Base-by-base conservation (phyloP, 1,140 invertebrate genomes). In the Mylabris phalerata region DNA sequence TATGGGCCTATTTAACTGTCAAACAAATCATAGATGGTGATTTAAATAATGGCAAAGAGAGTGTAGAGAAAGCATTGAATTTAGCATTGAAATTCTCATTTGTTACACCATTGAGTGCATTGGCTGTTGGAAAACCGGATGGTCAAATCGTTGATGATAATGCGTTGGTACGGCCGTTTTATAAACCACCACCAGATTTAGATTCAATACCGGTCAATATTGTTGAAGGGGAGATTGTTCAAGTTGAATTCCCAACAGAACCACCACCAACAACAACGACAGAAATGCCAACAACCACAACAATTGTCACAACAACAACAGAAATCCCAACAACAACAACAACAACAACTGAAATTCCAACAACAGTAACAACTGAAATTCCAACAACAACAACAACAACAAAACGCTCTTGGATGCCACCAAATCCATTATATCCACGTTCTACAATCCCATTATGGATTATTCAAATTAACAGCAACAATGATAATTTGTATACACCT, bases 1-100 rank as follows among this genome's bases (percentile, higher is more conserved):
- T 86, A 41, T 87, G 84, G 84, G 82, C 84, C 2, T 84, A 84
- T 67, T 71, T 86, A 48, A 83, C 80, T 19, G 81, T 87, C 11
- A 79, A 81, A 58, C 81, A 86, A 42, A 42, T 42, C 9, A 7
- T 42, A 42, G 41, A 42, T n/a, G 9, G 41, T 42, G 41, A 42
- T 7, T 65, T 84, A 39, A 67, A 85, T 26, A 80, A 83, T 55
- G 70, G 79, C 61, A 73, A 75, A 13, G 77, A 80, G 59, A 10
- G 44, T 4, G 27, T 40, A 43, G 43, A 57, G 19, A 48, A 57
- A 9, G 59, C 71, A 46, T 42, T 52, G 3, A 54, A 72, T 38
- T 52, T 78, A 13, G 74, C 77, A 10, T 63, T 78, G 6, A 71
- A 76, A 82, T 85, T 85, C 61, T 77, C 77, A 10, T 84, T 86